These are phyloP conservation scores for Heterodera filipjevi DNA, from an alignment of 2,888 invertebrate genomes.

Conservation along the genomic window DNA sequence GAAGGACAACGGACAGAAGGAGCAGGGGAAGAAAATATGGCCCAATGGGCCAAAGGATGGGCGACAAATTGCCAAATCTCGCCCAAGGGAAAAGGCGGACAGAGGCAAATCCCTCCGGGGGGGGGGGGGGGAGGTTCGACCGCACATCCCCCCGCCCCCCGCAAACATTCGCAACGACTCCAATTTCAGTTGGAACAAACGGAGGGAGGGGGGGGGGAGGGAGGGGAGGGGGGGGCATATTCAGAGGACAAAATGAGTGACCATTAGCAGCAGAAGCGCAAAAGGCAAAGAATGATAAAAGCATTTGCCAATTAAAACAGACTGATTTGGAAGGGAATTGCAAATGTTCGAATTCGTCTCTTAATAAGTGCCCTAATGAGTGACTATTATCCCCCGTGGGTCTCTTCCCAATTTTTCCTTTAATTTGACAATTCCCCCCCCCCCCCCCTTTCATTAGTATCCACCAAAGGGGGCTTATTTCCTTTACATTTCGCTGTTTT, in stretches of 20 bases:
- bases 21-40: not conserved
- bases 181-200: not conserved
- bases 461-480: not conserved
- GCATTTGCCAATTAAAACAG: not conserved
- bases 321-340: too few species aligned
- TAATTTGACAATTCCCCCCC: too few species aligned
- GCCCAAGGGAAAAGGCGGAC: not conserved
- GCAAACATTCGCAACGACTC: not conserved
- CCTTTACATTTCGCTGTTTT: not conserved
- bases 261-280: not conserved
- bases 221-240: not conserved
- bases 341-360: not conserved
- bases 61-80: slow-evolving; percentile 9
- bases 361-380: not conserved
- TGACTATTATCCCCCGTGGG: not conserved
- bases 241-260: not conserved
- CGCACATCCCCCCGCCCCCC: not conserved
- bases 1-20: not conserved
- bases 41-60: slow-evolving; percentile 3
- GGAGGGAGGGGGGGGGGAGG: not conserved
- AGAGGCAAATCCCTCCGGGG: not conserved
- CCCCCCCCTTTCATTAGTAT: too few species aligned
- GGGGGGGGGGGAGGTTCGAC: not conserved
- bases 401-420: too few species aligned
- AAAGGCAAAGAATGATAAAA: not conserved